phyloP scores from a whole-genome alignment of 2,113 vertebrate genomes.

The Perca schrenkii region DNA sequence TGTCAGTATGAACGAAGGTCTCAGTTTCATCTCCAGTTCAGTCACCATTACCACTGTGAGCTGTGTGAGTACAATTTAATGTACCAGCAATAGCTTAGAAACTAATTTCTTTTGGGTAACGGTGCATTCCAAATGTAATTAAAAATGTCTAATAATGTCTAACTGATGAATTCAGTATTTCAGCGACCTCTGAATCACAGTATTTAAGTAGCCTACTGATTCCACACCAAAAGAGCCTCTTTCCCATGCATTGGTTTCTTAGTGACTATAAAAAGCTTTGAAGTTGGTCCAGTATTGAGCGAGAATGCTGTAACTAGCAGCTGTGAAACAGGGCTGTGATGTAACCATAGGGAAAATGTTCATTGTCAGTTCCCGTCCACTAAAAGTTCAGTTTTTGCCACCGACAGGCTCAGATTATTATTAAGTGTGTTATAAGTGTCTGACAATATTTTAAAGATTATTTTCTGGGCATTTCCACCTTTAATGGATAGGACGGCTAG shows the following conservation, averaged over 20 bases:
- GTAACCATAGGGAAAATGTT: no score
- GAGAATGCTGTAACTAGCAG: no score
- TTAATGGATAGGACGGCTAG: no score
- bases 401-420: no score
- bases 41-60: conserved; percentile 97
- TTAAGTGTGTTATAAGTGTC: no score
- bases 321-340: no score
- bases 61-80: conserved; percentile 89
- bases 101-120: neutral
- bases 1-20: conserved; percentile 98
- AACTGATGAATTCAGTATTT: conserved; percentile 13
- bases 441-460: no score
- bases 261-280: no score
- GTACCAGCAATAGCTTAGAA: neutral
- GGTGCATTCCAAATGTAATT: neutral
- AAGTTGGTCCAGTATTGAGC: no score
- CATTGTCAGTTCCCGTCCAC: no score
- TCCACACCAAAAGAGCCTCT: conserved; percentile 8
- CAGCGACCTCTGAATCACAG: neutral
- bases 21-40: conserved; percentile 98
- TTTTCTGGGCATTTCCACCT: no score
- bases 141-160: neutral
- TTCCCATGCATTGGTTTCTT: neutral
- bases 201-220: neutral
- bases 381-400: no score